Evolutionary conservation across 2,113 vertebrate species (phyloP).

Genomic region (Tyrannus savana): DNA sequence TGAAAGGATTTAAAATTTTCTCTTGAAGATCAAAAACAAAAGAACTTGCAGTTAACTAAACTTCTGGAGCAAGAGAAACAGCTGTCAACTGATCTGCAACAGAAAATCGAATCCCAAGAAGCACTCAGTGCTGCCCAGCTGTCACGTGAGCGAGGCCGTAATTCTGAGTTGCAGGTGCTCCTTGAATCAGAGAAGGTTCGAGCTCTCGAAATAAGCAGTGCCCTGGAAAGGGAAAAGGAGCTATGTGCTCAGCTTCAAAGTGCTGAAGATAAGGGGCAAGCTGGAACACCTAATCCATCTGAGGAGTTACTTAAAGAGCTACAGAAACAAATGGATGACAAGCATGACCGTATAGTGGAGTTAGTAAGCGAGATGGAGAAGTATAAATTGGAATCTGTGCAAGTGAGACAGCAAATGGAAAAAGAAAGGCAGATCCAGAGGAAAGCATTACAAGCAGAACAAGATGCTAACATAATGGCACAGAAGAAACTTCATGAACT

Average conservation of each 20-base stretch:
- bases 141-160: constrained; percentile 75
- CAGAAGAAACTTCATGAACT: constrained; percentile 77
- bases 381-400: constrained; percentile 85
- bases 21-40: constrained; percentile 83
- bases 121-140: constrained; percentile 71
- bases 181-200: constrained; percentile 86
- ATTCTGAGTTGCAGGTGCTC: constrained; percentile 87
- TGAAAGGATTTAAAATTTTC: constrained; percentile 86
- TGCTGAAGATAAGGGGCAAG: constrained; percentile 45
- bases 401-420: constrained; percentile 79
- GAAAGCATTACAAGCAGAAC: constrained; percentile 77
- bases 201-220: constrained; percentile 80
- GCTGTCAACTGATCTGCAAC: constrained; percentile 77
- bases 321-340: constrained; percentile 86
- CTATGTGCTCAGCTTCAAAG: constrained; percentile 69
- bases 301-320: constrained; percentile 82
- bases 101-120: constrained; percentile 80
- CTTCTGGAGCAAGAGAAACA: constrained; percentile 84
- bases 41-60: constrained; percentile 74
- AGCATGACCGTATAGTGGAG: constrained; percentile 83
- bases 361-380: constrained; percentile 86
- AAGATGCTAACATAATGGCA: constrained; percentile 79
- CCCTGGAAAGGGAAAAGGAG: constrained; percentile 82
- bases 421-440: constrained; percentile 80
- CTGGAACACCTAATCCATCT: constrained; percentile 45